Percentiles rank a stretch among this genome's conserved stretches.
phyloP scores from a whole-genome alignment of 2,113 vertebrate genomes.

The Megaptera novaeangliae region DNA sequence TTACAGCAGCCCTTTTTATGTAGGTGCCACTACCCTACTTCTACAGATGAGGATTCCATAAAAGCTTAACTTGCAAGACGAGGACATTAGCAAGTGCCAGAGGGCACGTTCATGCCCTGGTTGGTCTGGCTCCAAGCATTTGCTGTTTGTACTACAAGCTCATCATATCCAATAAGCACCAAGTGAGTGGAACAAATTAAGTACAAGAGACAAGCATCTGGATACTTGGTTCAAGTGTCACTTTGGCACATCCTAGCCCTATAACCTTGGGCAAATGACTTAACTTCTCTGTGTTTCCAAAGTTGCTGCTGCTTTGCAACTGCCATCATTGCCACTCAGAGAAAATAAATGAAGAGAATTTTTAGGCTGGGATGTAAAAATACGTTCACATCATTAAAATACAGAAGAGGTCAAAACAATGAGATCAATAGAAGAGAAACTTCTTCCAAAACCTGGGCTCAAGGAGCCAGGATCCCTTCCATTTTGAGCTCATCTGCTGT shows the following conservation, averaged over 20 bases:
- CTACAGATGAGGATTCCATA: background rate
- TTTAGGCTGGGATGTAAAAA: background rate
- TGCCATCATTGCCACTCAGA: background rate
- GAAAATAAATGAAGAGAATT: conserved; percentile 3
- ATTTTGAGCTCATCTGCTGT: background rate
- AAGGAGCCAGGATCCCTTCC: background rate
- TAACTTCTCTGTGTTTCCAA: background rate
- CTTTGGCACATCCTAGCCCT: background rate
- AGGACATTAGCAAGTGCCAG: background rate
- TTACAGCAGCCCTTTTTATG: background rate
- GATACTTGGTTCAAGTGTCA: background rate
- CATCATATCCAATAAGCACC: background rate
- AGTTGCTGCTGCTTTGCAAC: background rate
- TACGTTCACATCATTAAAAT: background rate
- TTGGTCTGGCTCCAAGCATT: background rate
- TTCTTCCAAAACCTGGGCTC: background rate
- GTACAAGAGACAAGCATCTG: background rate
- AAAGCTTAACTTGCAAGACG: background rate
- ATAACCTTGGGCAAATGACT: background rate
- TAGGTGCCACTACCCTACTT: background rate
- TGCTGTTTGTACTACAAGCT: background rate
- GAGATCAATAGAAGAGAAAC: background rate
- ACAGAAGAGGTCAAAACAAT: background rate
- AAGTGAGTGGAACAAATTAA: background rate
- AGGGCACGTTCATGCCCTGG: background rate